Evolutionary conservation across 2,113 vertebrate genomes (phyloP), one percentile per base, ranked within the genome.

Genomic region (Psittacus erithacus): DNA sequence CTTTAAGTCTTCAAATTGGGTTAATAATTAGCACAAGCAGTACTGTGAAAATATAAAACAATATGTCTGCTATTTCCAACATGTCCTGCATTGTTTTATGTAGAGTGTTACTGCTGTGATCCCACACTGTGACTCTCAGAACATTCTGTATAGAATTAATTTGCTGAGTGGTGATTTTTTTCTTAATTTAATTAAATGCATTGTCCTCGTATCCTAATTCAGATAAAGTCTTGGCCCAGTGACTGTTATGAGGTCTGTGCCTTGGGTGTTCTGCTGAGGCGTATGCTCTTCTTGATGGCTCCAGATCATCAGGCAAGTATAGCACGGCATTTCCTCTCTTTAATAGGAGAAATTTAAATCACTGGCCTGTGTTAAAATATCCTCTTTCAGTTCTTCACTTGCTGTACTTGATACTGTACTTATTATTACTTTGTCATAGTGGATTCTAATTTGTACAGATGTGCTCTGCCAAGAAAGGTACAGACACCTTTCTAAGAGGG

Each of bases 281-380:
- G 99, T 23, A 98, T 99, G 97, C 96, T 99, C 70, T 99, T 99
- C 94, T 97, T 99, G 74, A 98, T 99, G 99, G 98, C 98, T 9
- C 97, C 98, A 17, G 94, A 97, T 62, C 99, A 99, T 39, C 99
- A 99, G 99, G 99, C 98, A 97, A 98, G 98, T 84, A 39, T 14
- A 22, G 65, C 64, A 55, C 16, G 41, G 22, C 55, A 62, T 29
- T 35, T 80, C 76, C 41, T 74, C 20, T 27, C 49, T 29, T 38
- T 33, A 33, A 7, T 15, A 38, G 27, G 55, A 87, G 39, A 52
- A 18, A 35, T 59, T 31, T 73, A 25, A 74, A 17, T 70, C 35
- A 44, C 41, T 49, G 39, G 19, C 73, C 46, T 59, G 25, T 52
- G 73, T 88, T 78, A 49, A 68, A 84, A 73, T 47, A 43, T 1